Conservation (phyloP, 2,113 vertebrate species). For the Pseudopipra pipra region DNA sequence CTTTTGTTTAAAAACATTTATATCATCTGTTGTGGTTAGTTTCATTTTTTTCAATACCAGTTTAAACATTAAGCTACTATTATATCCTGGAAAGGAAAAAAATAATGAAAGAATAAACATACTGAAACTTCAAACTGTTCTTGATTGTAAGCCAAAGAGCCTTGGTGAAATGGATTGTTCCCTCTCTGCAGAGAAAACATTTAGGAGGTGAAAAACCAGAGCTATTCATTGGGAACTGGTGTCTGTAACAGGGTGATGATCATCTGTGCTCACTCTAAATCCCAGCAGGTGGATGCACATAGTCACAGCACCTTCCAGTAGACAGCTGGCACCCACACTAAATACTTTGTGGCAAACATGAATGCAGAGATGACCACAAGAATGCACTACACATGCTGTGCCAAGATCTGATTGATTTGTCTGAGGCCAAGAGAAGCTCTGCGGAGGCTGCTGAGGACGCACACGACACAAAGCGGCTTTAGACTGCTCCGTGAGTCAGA, state of each 20-base stretch:
- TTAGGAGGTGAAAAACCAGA: not conserved
- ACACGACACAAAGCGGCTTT: not conserved
- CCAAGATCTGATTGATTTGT: not conserved
- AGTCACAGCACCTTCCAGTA: not conserved
- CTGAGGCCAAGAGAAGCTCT: not conserved
- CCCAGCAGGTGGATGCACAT: not conserved
- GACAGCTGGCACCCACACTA: not conserved
- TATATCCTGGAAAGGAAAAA: not conserved
- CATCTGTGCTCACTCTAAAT: not conserved
- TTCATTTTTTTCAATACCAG: rapidly evolving
- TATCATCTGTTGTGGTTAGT: not conserved
- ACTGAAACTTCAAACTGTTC: not conserved
- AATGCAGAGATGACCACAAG: not conserved
- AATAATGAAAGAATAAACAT: not conserved
- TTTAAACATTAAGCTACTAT: not conserved
- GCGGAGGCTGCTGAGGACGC: not conserved
- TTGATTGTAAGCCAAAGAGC: not conserved
- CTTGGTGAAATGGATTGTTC: not conserved
- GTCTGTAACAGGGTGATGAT: not conserved
- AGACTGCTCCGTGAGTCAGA: not conserved
- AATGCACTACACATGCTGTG: not conserved
- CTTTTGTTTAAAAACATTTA: not conserved
- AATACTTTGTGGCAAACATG: not conserved
- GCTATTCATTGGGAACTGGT: not conserved
- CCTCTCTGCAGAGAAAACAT: not conserved